A percentile compares a stretch with the other conserved stretches of the same genome.
phyloP scores from a whole-genome alignment of 2,888 invertebrate species.

The Hirtodrosophila cameraria region DNA sequence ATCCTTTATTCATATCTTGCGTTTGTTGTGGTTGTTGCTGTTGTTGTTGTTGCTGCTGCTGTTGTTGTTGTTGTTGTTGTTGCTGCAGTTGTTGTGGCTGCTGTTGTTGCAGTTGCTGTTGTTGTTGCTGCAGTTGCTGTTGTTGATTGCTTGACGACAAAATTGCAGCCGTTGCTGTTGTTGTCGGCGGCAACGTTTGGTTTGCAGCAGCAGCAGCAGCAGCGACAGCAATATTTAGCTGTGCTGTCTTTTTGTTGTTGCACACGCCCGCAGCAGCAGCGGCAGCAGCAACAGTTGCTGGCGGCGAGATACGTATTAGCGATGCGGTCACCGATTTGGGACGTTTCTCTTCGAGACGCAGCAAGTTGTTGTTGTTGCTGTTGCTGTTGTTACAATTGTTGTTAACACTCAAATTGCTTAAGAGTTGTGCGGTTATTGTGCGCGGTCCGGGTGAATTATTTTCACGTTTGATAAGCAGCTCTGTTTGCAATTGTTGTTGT shows the following conservation, averaged over 20 bases:
- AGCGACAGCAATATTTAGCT: conserved; percentile 36
- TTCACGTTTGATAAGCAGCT: conserved; percentile 67
- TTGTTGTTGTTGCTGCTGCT: conserved; percentile 48
- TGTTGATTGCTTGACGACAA: conserved; percentile 59
- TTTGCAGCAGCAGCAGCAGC: conserved; percentile 42
- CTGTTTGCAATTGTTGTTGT: conserved; percentile 38
- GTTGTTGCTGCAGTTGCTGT: conserved; percentile 46
- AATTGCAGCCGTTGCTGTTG: conserved; percentile 61
- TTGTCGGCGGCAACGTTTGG: conserved; percentile 53
- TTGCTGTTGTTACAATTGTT: conserved; percentile 34
- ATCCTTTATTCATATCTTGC: conserved; percentile 97
- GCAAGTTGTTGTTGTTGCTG: conserved; percentile 50
- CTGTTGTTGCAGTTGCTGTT: conserved; percentile 47
- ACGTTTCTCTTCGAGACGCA: conserved; percentile 68
- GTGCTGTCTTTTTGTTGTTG: conserved; percentile 30
- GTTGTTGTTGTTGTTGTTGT: conserved; percentile 46
- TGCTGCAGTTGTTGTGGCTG: conserved; percentile 81
- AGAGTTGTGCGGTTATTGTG: conserved; percentile 65
- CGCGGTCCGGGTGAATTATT: conserved; percentile 66
- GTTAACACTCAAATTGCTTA: conserved; percentile 36
- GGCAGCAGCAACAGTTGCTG: conserved; percentile 32
- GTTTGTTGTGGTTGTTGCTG: conserved; percentile 85
- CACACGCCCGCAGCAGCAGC: conserved; percentile 17
- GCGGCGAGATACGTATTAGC: conserved; percentile 75
- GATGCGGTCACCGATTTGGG: conserved; percentile 84